Conservation (phyloP, 2,888 invertebrate genomes). For the Dione juno region DNA sequence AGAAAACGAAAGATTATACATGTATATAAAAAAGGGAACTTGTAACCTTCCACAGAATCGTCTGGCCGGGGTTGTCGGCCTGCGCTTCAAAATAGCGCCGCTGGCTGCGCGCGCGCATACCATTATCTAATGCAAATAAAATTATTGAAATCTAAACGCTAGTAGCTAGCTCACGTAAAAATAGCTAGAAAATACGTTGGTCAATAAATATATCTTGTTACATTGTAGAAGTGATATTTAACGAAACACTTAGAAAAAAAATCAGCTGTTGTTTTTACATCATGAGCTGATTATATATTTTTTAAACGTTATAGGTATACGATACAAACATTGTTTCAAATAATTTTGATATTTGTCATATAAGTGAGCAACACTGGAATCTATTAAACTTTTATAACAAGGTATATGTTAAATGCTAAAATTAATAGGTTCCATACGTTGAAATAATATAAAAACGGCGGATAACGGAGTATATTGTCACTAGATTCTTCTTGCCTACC, state of each 20-base stretch:
- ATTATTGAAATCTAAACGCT: constrained; percentile 33
- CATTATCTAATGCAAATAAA: constrained; percentile 41
- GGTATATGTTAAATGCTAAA: too few relatives aligned
- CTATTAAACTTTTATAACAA: too few relatives aligned
- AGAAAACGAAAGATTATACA: background rate
- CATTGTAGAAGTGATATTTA: background rate
- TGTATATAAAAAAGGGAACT: background rate
- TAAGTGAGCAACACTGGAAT: too few relatives aligned
- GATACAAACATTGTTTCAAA: too few relatives aligned
- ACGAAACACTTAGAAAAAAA: background rate
- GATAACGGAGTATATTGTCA: too few relatives aligned
- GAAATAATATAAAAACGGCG: too few relatives aligned
- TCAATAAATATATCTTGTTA: constrained; percentile 18
- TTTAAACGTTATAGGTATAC: too few relatives aligned
- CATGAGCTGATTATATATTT: background rate
- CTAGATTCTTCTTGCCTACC: too few relatives aligned
- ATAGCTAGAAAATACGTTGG: constrained; percentile 16
- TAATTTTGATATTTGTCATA: too few relatives aligned
- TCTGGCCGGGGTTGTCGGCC: constrained; percentile 44
- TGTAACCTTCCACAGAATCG: constrained; percentile 32
- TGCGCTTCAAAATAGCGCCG: constrained; percentile 40
- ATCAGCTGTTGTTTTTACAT: background rate
- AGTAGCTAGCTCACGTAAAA: constrained; percentile 25
- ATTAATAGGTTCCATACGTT: too few relatives aligned
- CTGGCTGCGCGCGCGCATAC: constrained; percentile 37